Conservation (phyloP, 2,888 invertebrate species). For the Macaria liturata region DNA sequence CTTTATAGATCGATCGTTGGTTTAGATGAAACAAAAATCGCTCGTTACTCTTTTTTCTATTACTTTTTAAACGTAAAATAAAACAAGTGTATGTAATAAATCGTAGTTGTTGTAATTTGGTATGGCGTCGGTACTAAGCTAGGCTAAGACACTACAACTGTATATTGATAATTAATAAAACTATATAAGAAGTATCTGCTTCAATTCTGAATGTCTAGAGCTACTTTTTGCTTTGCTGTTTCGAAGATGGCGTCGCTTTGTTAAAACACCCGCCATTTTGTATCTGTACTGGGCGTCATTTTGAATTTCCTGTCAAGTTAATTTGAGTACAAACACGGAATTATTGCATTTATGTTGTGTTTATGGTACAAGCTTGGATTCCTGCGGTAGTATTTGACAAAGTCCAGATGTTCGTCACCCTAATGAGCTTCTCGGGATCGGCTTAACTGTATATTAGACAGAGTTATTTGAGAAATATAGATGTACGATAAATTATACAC, state of each 20-base stretch:
- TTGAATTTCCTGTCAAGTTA: conserved; percentile 32
- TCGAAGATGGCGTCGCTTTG: conserved; percentile 25
- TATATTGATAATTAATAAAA: conserved; percentile 59
- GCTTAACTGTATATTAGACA: conserved; percentile 81
- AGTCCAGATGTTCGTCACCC: conserved; percentile 48
- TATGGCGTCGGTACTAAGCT: conserved; percentile 68
- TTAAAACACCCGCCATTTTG: conserved; percentile 12
- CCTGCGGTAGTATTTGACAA: conserved; percentile 50
- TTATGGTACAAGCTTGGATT: conserved; percentile 51
- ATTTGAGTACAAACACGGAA: conserved; percentile 24
- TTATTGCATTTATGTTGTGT: conserved; percentile 33
- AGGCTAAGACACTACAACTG: conserved; percentile 65
- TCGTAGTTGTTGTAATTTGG: conserved; percentile 74
- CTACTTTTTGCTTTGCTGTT: conserved; percentile 19
- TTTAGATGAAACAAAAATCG: conserved; percentile 36
- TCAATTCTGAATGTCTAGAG: conserved; percentile 41
- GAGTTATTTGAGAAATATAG: conserved; percentile 64
- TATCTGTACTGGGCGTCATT: conserved; percentile 37
- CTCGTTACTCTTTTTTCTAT: conserved; percentile 57
- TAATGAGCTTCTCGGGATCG: conserved; percentile 77
- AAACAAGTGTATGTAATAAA: conserved; percentile 65
- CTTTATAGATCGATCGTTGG: conserved; percentile 47
- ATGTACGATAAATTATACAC: conserved; percentile 75
- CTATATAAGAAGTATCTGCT: conserved; percentile 52
- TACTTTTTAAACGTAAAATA: conserved; percentile 54